Evolutionary conservation across 2,888 invertebrate genomes (phyloP), one percentile per base, ranked within the genome.

Genomic region (Agapostemon virescens): DNA sequence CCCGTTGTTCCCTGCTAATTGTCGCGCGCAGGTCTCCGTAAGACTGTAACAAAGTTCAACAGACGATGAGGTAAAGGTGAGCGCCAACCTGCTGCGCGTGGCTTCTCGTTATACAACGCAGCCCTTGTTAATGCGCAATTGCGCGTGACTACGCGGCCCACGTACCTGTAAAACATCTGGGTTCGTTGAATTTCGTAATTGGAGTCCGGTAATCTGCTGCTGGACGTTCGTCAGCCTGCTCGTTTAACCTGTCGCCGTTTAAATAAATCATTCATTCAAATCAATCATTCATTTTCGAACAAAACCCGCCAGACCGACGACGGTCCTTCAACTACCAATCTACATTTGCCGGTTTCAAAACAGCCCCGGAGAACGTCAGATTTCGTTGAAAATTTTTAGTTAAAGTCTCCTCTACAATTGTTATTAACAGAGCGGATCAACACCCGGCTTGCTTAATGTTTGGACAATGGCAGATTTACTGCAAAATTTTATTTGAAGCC

Each of bases 81-180:
- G 72, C 58, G 72, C 52, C 68, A 30, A 42, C 26, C 74, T 42
- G 68, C 74, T 42, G 68, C 74, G 58, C 82, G 75, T 64, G 78
- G 45, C 58, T 75, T 67, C 75, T 52, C 72, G 70, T 82, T 82
- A 79, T 78, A 52, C 61, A 73, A 49, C 55, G 61, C 55, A 64
- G n/a, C 55, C 73, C 75, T 69, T 66, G 49, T 70, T 77, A 81
- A 81, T 82, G 77, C 74, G 77, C 74, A 81, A 77, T 82, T 77
- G 70, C 67, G 82, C 82, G 75, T 78, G 63, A 78, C 69, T 55
- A 73, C 67, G 70, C 63, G 83, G 69, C 38, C 70, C 72, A 61
- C 55, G 64, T 73, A 75, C 72, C 72, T 66, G 78, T 75, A 42
- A 83, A 83, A 78, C 63, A 68, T 67, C 42, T 42, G 40, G 69